Percentiles rank a stretch among this genome's conserved stretches.
These are phyloP conservation scores for Kradibia gibbosae DNA, from an alignment of 1,140 invertebrate genomes.

Conservation along the genomic window DNA sequence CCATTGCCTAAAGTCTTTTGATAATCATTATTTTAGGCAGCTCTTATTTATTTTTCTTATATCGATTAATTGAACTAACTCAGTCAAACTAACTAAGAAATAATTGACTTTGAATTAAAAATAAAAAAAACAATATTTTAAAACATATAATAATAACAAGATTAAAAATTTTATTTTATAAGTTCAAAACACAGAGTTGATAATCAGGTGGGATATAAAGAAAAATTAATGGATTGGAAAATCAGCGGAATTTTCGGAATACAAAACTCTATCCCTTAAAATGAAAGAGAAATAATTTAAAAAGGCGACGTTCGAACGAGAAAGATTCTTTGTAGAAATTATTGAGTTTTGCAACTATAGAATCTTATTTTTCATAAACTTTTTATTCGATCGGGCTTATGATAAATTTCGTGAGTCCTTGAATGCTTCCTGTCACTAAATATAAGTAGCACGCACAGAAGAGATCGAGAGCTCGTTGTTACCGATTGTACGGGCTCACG, in stretches of 20 bases:
- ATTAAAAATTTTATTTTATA: neutral
- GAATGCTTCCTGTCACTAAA: neutral
- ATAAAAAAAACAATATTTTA: no score
- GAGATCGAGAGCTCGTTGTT: neutral
- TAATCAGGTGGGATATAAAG: neutral
- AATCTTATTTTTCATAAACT: neutral
- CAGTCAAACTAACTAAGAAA: no score
- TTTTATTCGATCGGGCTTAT: neutral
- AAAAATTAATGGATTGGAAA: neutral
- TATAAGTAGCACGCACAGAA: neutral
- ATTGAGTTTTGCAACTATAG: neutral
- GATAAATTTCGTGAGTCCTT: neutral
- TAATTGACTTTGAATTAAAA: no score
- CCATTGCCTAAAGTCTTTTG: no score
- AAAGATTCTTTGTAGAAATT: neutral
- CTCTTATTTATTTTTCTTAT: no score
- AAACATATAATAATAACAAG: no score
- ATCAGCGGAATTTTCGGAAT: neutral
- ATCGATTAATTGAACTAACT: no score
- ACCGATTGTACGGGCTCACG: neutral
- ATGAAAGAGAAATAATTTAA: neutral
- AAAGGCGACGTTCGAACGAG: neutral
- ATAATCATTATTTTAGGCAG: no score
- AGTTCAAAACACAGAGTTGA: neutral
- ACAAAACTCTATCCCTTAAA: neutral